Conservation (phyloP, 2,888 invertebrate species). For the Drosophila sordidapex region DNA sequence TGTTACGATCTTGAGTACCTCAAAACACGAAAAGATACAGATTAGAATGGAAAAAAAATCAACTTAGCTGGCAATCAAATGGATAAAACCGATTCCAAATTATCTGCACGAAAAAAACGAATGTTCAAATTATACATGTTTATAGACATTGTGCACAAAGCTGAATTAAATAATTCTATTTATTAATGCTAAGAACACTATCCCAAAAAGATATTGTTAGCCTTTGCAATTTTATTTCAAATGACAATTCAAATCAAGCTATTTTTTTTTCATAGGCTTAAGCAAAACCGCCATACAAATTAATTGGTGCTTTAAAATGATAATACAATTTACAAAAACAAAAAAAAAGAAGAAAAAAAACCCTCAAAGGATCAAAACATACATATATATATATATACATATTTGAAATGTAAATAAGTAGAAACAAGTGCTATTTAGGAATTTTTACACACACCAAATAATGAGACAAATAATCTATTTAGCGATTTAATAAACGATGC, state of each 20-base stretch:
- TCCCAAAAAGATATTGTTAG: neutral
- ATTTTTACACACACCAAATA: slow-evolving; percentile 68
- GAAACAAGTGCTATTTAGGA: slow-evolving; percentile 63
- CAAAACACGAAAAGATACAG: neutral
- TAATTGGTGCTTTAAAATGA: slow-evolving; percentile 77
- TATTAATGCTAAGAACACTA: neutral
- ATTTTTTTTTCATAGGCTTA: slow-evolving; percentile 56
- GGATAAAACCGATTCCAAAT: neutral
- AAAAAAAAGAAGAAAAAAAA: neutral
- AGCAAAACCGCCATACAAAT: slow-evolving; percentile 69
- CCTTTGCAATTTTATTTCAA: slow-evolving; percentile 2
- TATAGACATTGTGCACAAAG: slow-evolving; percentile 1
- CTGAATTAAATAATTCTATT: slow-evolving; percentile 10
- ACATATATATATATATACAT: slow-evolving; percentile 37
- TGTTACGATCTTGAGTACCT: slow-evolving; percentile 8
- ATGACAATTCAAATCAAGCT: slow-evolving; percentile 5
- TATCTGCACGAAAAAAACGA: neutral
- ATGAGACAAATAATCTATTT: slow-evolving; percentile 51
- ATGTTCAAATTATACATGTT: slow-evolving; percentile 5
- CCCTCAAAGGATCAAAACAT: slow-evolving; percentile 53
- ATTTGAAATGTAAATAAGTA: slow-evolving; percentile 66
- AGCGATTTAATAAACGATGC: slow-evolving; percentile 47
- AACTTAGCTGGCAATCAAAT: neutral
- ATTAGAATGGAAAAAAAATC: neutral
- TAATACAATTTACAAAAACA: slow-evolving; percentile 54